These are phyloP conservation scores for Lagria hirta DNA, from an alignment of 2,888 invertebrate genomes.

Conservation along the genomic window DNA sequence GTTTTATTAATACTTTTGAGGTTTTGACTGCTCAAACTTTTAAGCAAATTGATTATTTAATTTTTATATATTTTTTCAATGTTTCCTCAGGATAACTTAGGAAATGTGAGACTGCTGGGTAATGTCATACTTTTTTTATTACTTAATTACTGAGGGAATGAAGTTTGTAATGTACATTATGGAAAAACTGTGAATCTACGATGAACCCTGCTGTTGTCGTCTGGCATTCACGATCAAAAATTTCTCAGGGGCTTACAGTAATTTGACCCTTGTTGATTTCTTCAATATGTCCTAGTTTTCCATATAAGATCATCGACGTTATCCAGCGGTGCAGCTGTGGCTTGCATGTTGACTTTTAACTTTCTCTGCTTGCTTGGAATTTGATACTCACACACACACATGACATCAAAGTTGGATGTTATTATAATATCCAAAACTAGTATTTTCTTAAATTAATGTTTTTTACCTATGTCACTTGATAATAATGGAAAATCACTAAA, in stretches of 20 bases:
- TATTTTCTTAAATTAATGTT: slow-evolving; percentile 15
- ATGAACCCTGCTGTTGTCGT: slow-evolving; percentile 14
- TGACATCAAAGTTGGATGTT: slow-evolving; percentile 28
- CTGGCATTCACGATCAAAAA: slow-evolving; percentile 14
- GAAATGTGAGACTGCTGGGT: no score
- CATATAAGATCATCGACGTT: slow-evolving; percentile 18
- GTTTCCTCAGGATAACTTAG: no score
- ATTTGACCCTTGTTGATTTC: slow-evolving; percentile 24
- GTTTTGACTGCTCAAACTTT: no score
- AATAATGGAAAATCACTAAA: slow-evolving; percentile 19
- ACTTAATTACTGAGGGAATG: no score
- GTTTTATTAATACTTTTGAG: no score
- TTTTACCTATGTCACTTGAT: slow-evolving; percentile 11
- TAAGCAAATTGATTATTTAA: no score
- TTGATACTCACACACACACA: slow-evolving; percentile 31
- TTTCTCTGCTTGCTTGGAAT: slow-evolving; percentile 32
- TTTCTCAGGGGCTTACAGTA: slow-evolving; percentile 5
- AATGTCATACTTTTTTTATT: no score
- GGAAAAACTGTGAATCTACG: slow-evolving; percentile 13
- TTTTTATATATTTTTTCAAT: no score
- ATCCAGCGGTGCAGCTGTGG: slow-evolving; percentile 29
- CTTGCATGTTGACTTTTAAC: slow-evolving; percentile 32
- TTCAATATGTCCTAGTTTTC: slow-evolving; percentile 23
- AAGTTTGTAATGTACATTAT: no score
- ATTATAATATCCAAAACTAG: slow-evolving; percentile 18